These are phyloP conservation scores for Gallinago jamesoni DNA, from an alignment of 2,113 vertebrate species.

Conservation along the genomic window DNA sequence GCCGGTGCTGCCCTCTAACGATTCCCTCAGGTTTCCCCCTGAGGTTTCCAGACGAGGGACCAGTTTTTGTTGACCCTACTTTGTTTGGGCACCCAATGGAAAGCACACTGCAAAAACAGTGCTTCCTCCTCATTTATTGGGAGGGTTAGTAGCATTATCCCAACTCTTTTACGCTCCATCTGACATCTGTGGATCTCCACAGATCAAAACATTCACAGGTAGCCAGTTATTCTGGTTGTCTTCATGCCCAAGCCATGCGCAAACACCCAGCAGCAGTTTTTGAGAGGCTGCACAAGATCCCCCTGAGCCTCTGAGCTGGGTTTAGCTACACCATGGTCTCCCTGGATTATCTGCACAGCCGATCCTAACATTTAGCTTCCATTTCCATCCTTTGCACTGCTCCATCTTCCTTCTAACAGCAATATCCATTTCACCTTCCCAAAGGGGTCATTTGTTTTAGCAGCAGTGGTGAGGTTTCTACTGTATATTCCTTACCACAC, in stretches of 20 bases:
- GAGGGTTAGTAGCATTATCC: background rate
- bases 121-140: background rate
- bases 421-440: background rate
- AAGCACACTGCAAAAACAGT: background rate
- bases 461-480: background rate
- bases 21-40: background rate
- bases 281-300: background rate
- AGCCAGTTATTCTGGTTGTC: background rate
- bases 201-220: background rate
- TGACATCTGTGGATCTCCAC: background rate
- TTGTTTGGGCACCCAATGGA: background rate
- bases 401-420: background rate
- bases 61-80: background rate
- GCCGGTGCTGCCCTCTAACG: background rate
- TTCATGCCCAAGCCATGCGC: background rate
- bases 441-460: background rate
- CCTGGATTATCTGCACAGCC: background rate
- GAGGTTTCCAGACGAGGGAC: background rate
- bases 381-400: background rate
- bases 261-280: background rate
- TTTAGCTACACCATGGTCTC: background rate
- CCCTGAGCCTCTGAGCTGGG: background rate
- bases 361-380: background rate
- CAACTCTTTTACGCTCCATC: background rate
- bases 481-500: constrained; percentile 82